These are phyloP conservation scores for Rhabdophis nuchalis DNA, from an alignment of 2,797 vertebrate species.

Conservation along the genomic window DNA sequence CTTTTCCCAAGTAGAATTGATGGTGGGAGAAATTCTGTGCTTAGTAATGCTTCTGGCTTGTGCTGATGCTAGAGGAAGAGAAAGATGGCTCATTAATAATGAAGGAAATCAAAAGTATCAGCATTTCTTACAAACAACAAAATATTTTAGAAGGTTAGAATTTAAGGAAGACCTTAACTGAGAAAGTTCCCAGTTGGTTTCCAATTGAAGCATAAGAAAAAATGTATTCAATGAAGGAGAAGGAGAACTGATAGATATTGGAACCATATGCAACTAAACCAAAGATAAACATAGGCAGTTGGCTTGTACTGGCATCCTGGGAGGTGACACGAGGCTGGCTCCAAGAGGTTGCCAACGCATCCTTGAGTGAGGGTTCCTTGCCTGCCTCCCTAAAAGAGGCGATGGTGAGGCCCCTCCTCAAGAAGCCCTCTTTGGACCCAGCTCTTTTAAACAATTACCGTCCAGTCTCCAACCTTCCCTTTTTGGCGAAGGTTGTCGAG, in stretches of 20 bases:
- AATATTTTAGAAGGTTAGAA: background rate
- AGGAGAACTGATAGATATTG: background rate
- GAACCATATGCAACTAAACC: background rate
- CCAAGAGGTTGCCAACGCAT: too few species aligned
- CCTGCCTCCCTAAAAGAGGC: too few species aligned
- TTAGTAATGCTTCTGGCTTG: slow-evolving; percentile 87
- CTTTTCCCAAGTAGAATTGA: slow-evolving; percentile 83
- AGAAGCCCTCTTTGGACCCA: too few species aligned
- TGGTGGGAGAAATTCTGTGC: slow-evolving; percentile 80
- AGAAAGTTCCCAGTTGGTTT: background rate
- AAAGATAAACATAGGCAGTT: background rate
- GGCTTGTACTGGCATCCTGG: too few species aligned
- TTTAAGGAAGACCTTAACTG: background rate
- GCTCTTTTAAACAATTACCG: too few species aligned
- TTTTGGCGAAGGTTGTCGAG: too few species aligned
- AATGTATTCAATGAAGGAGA: background rate
- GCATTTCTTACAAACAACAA: background rate
- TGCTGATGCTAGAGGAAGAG: slow-evolving; percentile 77
- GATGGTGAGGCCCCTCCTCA: too few species aligned
- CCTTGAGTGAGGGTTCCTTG: too few species aligned
- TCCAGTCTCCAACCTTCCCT: too few species aligned
- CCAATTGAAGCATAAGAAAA: background rate
- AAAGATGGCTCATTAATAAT: slow-evolving; percentile 27
- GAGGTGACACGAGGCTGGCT: too few species aligned
- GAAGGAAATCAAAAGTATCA: slow-evolving; percentile 11